Evolutionary conservation across 2,888 invertebrate genomes (phyloP).

Genomic region (Synanthedon vespiformis): DNA sequence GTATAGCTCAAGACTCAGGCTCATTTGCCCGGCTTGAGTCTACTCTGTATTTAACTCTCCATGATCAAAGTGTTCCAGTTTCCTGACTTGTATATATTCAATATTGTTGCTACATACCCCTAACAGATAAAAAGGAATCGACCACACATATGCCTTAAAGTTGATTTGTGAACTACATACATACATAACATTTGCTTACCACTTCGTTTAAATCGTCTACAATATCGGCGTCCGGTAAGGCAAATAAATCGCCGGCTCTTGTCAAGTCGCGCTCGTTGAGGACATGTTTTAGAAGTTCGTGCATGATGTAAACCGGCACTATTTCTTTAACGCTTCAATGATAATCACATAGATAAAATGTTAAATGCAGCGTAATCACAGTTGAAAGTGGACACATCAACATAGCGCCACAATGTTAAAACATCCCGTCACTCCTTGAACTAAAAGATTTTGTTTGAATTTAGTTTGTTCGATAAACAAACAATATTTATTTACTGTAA

Average conservation of each 20-base stretch:
- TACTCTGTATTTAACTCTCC: too few species aligned
- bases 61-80: too few species aligned
- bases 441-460: too few species aligned
- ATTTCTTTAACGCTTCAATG: neutral
- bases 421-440: too few species aligned
- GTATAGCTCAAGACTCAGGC: too few species aligned
- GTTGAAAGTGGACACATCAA: constrained; percentile 28
- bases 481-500: too few species aligned
- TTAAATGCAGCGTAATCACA: constrained; percentile 8
- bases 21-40: too few species aligned
- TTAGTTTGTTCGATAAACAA: too few species aligned
- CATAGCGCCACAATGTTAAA: constrained; percentile 7
- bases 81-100: too few species aligned
- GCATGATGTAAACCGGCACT: constrained; percentile 74
- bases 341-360: neutral
- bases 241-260: constrained; percentile 91
- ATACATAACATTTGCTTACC: constrained; percentile 60
- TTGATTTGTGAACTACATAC: neutral
- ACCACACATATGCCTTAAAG: too few species aligned
- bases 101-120: too few species aligned
- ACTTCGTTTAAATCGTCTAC: constrained; percentile 87
- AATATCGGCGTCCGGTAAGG: constrained; percentile 87
- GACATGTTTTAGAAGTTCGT: constrained; percentile 91
- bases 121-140: too few species aligned
- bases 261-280: constrained; percentile 90